These are phyloP conservation scores for Toxonevra muliebris DNA, from an alignment of 2,888 invertebrate genomes.

Conservation along the genomic window DNA sequence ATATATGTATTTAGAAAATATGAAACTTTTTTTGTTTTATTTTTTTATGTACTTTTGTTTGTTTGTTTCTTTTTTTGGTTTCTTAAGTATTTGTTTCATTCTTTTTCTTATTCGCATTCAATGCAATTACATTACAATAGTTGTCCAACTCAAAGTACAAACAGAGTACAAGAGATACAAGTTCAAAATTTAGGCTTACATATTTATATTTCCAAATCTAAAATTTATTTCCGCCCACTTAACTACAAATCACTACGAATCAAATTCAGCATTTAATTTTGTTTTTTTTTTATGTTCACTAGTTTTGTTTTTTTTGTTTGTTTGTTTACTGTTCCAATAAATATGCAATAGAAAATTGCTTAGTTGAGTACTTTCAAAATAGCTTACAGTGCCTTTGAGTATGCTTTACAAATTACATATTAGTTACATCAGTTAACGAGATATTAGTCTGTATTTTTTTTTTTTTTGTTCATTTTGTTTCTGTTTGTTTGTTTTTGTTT, in stretches of 20 bases:
- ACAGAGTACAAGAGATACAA: no score
- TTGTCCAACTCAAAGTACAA: background rate
- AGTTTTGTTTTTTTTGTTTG: conserved; percentile 12
- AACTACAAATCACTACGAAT: no score
- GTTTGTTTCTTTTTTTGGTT: conserved; percentile 25
- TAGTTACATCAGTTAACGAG: conserved; percentile 13
- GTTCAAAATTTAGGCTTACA: no score
- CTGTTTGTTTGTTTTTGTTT: conserved; percentile 40
- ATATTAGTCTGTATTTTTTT: conserved; percentile 25
- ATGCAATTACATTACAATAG: conserved; percentile 9
- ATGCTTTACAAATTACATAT: background rate
- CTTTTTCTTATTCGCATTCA: conserved; percentile 28
- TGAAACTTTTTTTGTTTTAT: conserved; percentile 32
- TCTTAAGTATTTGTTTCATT: conserved; percentile 28
- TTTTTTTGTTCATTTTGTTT: conserved; percentile 8
- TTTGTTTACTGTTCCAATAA: conserved; percentile 1
- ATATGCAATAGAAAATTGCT: no score
- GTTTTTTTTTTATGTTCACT: no score
- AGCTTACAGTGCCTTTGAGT: conserved; percentile 1
- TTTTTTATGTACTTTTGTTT: conserved; percentile 21
- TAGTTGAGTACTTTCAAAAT: conserved; percentile 11
- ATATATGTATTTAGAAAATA: conserved; percentile 33
- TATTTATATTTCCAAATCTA: no score
- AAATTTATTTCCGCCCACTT: no score
- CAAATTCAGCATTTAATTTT: no score